A percentile compares a stretch with the other conserved stretches of the same genome.
These are phyloP conservation scores for Thunnus thynnus DNA, from an alignment of 2,113 vertebrate genomes.

Conservation along the genomic window DNA sequence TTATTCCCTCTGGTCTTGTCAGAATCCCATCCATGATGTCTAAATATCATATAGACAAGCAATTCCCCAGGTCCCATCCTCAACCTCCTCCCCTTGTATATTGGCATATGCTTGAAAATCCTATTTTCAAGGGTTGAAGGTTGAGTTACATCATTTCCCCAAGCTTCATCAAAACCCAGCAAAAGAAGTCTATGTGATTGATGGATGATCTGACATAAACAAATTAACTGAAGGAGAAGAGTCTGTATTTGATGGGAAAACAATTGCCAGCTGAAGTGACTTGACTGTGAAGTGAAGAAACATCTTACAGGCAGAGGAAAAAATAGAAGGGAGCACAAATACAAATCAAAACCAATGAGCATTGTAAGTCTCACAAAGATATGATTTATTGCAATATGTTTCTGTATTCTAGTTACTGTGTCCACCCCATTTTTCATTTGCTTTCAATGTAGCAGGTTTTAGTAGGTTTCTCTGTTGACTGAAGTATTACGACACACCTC, in stretches of 20 bases:
- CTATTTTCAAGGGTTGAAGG: background rate
- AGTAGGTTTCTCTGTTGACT: conserved; percentile 2
- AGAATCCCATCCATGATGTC: background rate
- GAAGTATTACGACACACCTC: conserved; percentile 16
- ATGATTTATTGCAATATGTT: conserved; percentile 1
- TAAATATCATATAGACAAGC: background rate
- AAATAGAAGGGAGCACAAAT: background rate
- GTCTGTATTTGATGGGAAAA: conserved; percentile 16
- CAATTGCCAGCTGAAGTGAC: conserved; percentile 9
- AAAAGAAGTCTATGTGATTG: conserved; percentile 23
- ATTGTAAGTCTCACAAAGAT: background rate
- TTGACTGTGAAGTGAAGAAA: conserved; percentile 2
- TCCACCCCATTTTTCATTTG: conserved; percentile 12
- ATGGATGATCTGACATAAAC: conserved; percentile 47
- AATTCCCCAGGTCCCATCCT: no score
- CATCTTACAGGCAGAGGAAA: background rate
- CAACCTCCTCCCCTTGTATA: background rate
- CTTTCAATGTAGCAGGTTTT: conserved; percentile 8
- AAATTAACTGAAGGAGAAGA: conserved; percentile 17
- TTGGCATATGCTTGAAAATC: background rate
- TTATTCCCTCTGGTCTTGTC: background rate
- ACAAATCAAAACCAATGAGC: background rate
- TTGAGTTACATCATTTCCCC: background rate
- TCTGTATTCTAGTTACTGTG: conserved; percentile 14
- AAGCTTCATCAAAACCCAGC: conserved; percentile 11